Base-by-base conservation (phyloP, 1,140 invertebrate genomes). In the Ladona fulva region DNA sequence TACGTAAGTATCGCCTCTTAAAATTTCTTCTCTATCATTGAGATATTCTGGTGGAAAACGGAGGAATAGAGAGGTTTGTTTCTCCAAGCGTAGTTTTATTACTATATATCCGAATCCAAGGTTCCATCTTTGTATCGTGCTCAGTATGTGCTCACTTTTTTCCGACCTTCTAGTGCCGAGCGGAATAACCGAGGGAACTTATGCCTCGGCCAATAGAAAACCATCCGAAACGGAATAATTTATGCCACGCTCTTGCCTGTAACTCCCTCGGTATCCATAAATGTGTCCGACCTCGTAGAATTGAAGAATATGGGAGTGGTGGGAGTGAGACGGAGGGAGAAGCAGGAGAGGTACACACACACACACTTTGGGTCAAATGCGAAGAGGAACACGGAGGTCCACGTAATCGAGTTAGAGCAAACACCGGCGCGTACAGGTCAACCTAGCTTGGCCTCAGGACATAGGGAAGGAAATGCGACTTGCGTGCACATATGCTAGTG, bases 401-500 rank as follows among this genome's bases (percentile, higher is more conserved):
- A 66, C 52, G 52, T 66, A 66, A 66, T 66, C 52, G 52, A 66
- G 52, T 66, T 66, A 66, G 52, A 12, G 52, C 52, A 66, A 66
- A 66, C 52, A 66, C 3, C n/a, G 14, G 52, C 52, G 52, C 52
- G 52, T 66, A 66, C 52, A 66, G 52, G 52, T 66, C 52, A 66
- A 66, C 52, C 12, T 5, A 22, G 44, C 19, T 52, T 52, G 10
- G 19, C 44, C 44, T 10, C n/a, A n/a, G n/a, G n/a, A n/a, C n/a
- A n/a, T n/a, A 37, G 29, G 29, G 29, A 37, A 37, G 29, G 29
- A 37, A 1, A 5, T 37, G 29, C 29, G 29, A 37, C 29, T 37
- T 37, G 29, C 29, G 29, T 37, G 29, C 8, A 37, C 29, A 5
- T 37, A 37, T 37, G n/a, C n/a, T n/a, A n/a, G n/a, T n/a, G n/a